These are phyloP conservation scores for Chloropsis cyanopogon DNA, from an alignment of 2,113 vertebrate genomes.

Conservation along the genomic window DNA sequence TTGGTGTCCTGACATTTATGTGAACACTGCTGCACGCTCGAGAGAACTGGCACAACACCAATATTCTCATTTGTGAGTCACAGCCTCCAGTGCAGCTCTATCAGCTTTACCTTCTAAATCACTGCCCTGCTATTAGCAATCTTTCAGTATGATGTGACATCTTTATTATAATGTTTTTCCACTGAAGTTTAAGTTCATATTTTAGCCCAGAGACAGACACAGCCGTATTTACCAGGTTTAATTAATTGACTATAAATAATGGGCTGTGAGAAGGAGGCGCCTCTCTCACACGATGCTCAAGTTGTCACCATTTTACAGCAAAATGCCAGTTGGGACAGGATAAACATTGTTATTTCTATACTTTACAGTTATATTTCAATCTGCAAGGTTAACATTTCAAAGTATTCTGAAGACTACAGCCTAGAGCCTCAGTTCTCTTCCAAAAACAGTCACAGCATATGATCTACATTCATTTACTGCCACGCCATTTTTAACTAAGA, in stretches of 20 bases:
- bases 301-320: conserved; percentile 15
- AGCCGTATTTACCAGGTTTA: conserved; percentile 38
- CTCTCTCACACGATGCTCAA: background rate
- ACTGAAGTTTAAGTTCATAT: conserved; percentile 59
- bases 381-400: background rate
- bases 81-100: conserved; percentile 2
- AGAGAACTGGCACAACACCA: conserved; percentile 27
- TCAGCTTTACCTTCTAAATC: conserved; percentile 50
- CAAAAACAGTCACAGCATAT: background rate
- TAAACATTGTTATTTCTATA: background rate
- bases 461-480: background rate
- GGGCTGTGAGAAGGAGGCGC: background rate
- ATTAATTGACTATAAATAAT: conserved; percentile 63
- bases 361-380: background rate
- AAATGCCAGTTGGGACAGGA: background rate
- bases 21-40: background rate
- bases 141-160: conserved; percentile 48
- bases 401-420: background rate
- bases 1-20: conserved; percentile 19
- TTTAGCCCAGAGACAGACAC: conserved; percentile 44
- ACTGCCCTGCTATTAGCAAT: conserved; percentile 44
- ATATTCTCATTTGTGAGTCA: conserved; percentile 45
- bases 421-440: background rate
- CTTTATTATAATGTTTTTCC: conserved; percentile 63
- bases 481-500: background rate